Conservation (phyloP, 2,797 vertebrate genomes). For the Tapera naevia region DNA sequence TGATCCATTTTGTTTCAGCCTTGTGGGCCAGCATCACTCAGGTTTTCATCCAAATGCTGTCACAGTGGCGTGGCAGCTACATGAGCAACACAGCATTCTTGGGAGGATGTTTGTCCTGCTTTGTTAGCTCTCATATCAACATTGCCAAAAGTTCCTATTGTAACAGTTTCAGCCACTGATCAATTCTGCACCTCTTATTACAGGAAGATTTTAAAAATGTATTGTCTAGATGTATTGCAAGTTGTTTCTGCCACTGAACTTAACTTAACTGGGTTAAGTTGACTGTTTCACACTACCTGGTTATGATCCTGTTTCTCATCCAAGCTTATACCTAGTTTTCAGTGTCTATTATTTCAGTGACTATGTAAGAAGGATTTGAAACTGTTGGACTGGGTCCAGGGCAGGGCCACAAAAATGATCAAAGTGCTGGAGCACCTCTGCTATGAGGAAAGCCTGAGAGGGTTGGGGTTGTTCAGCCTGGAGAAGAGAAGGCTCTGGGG, state of each 20-base stretch:
- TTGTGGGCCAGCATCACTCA: not conserved
- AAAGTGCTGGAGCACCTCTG: too few relatives aligned
- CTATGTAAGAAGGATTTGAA: too few relatives aligned
- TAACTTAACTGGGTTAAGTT: not conserved
- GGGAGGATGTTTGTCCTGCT: rapidly evolving
- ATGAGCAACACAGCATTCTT: not conserved
- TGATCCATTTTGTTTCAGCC: not conserved
- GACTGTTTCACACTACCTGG: not conserved
- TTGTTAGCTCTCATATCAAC: not conserved
- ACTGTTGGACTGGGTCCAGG: too few relatives aligned
- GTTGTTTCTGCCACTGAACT: not conserved
- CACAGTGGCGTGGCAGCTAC: not conserved
- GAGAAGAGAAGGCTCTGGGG: too few relatives aligned
- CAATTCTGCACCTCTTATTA: not conserved
- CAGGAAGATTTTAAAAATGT: not conserved
- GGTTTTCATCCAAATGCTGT: not conserved
- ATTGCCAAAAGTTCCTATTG: not conserved
- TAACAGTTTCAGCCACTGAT: not conserved
- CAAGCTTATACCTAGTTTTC: not conserved
- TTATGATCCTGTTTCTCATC: not conserved
- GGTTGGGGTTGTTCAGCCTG: too few relatives aligned
- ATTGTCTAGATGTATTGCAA: not conserved
- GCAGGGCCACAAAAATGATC: too few relatives aligned
- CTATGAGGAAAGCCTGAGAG: too few relatives aligned
- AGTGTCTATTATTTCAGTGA: not conserved